Percentiles rank a stretch among this genome's conserved stretches.
Evolutionary conservation across 2,113 vertebrate genomes (phyloP).

Genomic region (Cardinalis cardinalis): DNA sequence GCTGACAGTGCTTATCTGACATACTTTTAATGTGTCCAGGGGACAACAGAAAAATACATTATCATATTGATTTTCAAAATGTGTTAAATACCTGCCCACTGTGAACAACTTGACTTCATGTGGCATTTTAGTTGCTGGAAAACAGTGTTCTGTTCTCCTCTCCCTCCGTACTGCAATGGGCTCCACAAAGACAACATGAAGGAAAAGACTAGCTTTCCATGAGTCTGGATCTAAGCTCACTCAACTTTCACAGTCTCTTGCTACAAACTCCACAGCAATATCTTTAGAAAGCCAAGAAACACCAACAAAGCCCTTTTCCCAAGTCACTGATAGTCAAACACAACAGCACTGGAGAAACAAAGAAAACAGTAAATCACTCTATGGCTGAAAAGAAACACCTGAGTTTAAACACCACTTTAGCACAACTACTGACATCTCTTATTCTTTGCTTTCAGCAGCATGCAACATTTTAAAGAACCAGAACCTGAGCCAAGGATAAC

Average conservation of each 20-base stretch:
- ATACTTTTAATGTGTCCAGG: not conserved
- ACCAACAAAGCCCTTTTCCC: not conserved
- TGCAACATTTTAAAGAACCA: not conserved
- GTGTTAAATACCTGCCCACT: not conserved
- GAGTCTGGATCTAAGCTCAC: not conserved
- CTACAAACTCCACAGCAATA: not conserved
- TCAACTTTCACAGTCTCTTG: not conserved
- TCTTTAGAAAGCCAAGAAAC: not conserved
- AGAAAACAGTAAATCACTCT: not conserved
- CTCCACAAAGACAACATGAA: not conserved
- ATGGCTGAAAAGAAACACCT: not conserved
- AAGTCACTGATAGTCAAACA: not conserved
- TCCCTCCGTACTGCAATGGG: not conserved
- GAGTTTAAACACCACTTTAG: not conserved
- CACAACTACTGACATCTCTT: not conserved
- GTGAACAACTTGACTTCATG: not conserved
- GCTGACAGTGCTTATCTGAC: not conserved
- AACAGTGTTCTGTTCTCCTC: not conserved
- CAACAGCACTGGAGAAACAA: not conserved
- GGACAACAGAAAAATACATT: not conserved
- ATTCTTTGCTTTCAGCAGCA: not conserved
- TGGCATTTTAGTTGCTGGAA: not conserved
- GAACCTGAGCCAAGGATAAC: not conserved
- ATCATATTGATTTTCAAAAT: not conserved
- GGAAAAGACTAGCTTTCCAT: not conserved